Base-by-base conservation (phyloP, 2,888 invertebrate species). In the Pycnomerus fuliginosus region DNA sequence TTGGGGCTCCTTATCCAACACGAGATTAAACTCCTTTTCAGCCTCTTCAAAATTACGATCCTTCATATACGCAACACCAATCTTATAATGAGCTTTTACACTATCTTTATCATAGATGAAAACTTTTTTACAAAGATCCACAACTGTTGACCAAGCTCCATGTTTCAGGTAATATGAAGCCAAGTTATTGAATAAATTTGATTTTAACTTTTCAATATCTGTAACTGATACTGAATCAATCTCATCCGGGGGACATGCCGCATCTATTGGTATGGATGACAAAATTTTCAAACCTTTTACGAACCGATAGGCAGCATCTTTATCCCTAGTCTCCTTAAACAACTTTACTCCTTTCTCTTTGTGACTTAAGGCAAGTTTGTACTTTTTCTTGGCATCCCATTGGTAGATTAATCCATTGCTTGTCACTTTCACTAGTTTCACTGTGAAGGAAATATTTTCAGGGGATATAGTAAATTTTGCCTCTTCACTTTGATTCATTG, bases 151-250 rank as follows among this genome's bases (percentile, higher is more conserved):
- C 68, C 80, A 86, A 52, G 85, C 83, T 5, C 81, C 70, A 48
- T 77, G 77, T 49, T 82, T 82, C 12, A 90, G 75, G 57, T 90
- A 85, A 65, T 91, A 90, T 29, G 86, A 85, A 0, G 91, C 87
- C 65, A 93, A 74, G 70, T 94, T 94, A 54, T 87, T 86, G 65
- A 86, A 88, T 4, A 91, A 73, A 55, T 80, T 82, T 5, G 81
- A 71, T 66, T 86, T 81, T 4, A 87, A 67, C 35, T 73, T 71
- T 22, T 78, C 65, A 51, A 87, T 74, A 40, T 80, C 76, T 4
- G 73, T 67, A 0, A 75, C 59, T 16, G 66, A 61, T 16, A 80
- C 71, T 2, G 75, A 74, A 25, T 77, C 76, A 3, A 82, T 70
- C 3, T 70, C 65, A n/a, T 76, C 73, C 1, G 73, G 72, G 32